Evolutionary conservation across 2,113 vertebrate genomes (phyloP), one percentile per base, ranked within the genome.

Genomic region (Cyanocitta stelleri): DNA sequence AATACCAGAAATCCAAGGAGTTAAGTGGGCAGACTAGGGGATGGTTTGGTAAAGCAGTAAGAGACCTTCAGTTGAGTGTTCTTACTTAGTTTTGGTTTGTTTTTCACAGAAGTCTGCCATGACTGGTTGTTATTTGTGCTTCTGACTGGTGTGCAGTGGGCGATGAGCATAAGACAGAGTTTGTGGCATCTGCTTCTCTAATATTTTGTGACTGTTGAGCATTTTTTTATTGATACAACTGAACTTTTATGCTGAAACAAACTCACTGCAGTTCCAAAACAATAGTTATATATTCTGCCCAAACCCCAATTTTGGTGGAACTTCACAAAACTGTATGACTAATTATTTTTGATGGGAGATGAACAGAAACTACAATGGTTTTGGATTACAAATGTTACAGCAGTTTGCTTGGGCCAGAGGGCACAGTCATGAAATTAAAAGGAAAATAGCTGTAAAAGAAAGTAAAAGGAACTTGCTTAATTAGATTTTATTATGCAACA

Each of bases 321-420:
- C 33, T 83, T 94, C 79, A 88, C 26, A 88, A 87, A 94, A 77
- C 24, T 69, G 6, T 63, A 48, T 80, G 73, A 89, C 63, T 95
- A 91, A 96, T 94, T 95, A 71, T 91, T 93, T 95, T 83, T 94
- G 75, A 89, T 77, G 68, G 75, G 49, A 85, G 62, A 82, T 26
- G 43, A 96, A 68, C 56, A 77, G 24, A 72, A 75, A 66, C 51
- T 88, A 37, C 67, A 86, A 52, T 39, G 2, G 6, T 24, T 91
- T 95, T 88, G 59, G 72, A 88, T 85, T 90, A 74, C 72, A 91
- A 96, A 94, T 80, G 26, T 90, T 96, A 67, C 55, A 94, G 91
- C 87, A 94, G 79, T 96, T 94, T 95, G 75, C 89, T 94, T 72
- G 59, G 85, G 89, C 51, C 89, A 94, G 54, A 93, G 87, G 90